These are phyloP conservation scores for Chironomus tepperi DNA, from an alignment of 1,140 invertebrate genomes.

Conservation along the genomic window DNA sequence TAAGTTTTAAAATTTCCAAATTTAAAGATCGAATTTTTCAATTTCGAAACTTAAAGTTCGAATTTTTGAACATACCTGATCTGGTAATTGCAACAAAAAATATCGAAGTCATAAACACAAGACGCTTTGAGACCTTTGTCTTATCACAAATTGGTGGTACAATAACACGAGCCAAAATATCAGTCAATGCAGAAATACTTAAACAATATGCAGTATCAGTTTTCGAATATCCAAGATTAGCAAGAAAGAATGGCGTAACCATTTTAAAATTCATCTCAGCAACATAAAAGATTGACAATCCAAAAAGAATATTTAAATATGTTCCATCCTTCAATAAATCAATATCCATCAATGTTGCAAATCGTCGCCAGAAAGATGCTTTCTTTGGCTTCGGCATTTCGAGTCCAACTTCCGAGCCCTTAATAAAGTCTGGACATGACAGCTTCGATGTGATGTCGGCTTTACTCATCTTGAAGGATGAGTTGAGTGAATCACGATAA, in stretches of 20 bases:
- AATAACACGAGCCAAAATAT: constrained; percentile 57
- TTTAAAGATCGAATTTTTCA: too few relatives aligned
- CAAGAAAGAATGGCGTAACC: constrained; percentile 64
- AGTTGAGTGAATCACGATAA: constrained; percentile 36
- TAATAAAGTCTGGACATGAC: not conserved
- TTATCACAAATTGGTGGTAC: constrained; percentile 63
- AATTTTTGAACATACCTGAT: constrained; percentile 62
- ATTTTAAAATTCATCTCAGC: constrained; percentile 67
- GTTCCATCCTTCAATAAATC: constrained; percentile 54
- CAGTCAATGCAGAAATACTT: constrained; percentile 60
- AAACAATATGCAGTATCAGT: constrained; percentile 58
- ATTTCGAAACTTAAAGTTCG: too few relatives aligned
- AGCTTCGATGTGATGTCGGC: not conserved
- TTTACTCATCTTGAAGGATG: constrained; percentile 26
- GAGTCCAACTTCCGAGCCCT: not conserved
- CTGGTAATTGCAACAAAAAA: constrained; percentile 57
- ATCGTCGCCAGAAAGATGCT: constrained; percentile 43
- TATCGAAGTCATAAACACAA: constrained; percentile 56
- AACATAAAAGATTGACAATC: constrained; percentile 60
- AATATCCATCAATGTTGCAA: constrained; percentile 51
- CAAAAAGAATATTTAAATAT: constrained; percentile 60
- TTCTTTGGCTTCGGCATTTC: constrained; percentile 29
- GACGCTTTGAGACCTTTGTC: constrained; percentile 54
- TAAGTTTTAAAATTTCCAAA: too few relatives aligned
- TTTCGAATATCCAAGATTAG: constrained; percentile 53